Conservation (phyloP, 1,140 invertebrate genomes). For the Cotesia glomerata region DNA sequence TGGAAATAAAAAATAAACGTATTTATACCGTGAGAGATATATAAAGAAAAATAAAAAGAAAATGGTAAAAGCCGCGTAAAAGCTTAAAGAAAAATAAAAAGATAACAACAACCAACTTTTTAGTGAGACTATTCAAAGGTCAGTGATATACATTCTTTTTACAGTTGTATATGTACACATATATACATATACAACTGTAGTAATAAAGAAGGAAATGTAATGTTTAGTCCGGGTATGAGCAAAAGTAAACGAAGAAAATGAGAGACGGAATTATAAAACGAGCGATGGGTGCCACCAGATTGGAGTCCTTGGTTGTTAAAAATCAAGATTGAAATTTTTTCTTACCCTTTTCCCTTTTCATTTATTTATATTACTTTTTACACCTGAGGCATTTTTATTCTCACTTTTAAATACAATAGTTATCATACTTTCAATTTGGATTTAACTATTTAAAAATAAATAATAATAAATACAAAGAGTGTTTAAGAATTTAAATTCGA, state of each 20-base stretch:
- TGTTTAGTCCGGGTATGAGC: neutral
- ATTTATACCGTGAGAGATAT: neutral
- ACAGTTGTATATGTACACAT: no score
- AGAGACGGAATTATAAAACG: neutral
- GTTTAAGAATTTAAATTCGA: no score
- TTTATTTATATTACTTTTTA: neutral
- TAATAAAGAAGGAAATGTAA: neutral
- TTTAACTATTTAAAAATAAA: no score
- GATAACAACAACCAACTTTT: neutral
- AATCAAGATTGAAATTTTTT: slow-evolving; percentile 8
- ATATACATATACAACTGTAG: no score
- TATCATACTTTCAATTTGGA: no score
- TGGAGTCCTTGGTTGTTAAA: slow-evolving; percentile 5
- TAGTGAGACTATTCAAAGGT: slow-evolving; percentile 3
- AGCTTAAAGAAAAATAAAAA: neutral
- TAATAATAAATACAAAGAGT: no score
- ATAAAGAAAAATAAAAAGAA: neutral
- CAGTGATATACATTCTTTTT: neutral
- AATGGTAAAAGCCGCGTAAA: slow-evolving; percentile 2
- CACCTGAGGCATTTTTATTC: neutral
- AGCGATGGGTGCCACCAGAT: slow-evolving; percentile 13
- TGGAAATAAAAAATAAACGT: neutral
- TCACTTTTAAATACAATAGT: neutral
- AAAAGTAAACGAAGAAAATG: neutral
- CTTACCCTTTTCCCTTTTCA: neutral